Conservation (phyloP, 2,888 invertebrate species). For the Agrochola lota region DNA sequence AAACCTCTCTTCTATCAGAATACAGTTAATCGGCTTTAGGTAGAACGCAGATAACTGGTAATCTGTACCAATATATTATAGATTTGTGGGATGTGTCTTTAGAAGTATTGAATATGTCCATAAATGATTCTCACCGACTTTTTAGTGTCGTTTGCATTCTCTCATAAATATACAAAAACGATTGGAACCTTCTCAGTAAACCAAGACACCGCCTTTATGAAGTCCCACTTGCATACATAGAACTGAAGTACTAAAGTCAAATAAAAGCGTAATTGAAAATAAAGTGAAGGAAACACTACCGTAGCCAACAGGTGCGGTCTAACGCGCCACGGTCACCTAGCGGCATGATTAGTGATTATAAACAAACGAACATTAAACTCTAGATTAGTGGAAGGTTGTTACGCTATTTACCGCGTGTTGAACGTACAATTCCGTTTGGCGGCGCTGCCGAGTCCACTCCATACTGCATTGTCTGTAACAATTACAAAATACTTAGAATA, state of each 20-base stretch:
- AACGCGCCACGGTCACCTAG: slow-evolving; percentile 20
- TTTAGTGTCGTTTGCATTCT: slow-evolving; percentile 2
- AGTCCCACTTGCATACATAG: slow-evolving; percentile 21
- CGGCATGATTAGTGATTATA: slow-evolving; percentile 42
- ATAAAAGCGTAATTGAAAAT: slow-evolving; percentile 25
- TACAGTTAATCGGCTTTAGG: slow-evolving; percentile 2
- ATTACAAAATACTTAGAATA: slow-evolving; percentile 6
- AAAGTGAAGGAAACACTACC: slow-evolving; percentile 7
- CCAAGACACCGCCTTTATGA: background rate
- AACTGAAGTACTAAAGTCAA: slow-evolving; percentile 38
- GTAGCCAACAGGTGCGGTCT: slow-evolving; percentile 17
- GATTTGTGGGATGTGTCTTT: background rate
- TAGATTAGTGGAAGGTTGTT: slow-evolving; percentile 63
- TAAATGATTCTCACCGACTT: background rate
- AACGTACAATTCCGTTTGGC: slow-evolving; percentile 63
- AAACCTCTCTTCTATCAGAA: slow-evolving; percentile 7
- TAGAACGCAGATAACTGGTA: background rate
- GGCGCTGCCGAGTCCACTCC: slow-evolving; percentile 53
- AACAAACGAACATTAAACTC: slow-evolving; percentile 52
- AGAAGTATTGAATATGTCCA: background rate
- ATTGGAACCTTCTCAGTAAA: background rate
- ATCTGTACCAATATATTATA: background rate
- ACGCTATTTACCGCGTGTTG: slow-evolving; percentile 52
- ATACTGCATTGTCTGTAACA: slow-evolving; percentile 46
- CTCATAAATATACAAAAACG: slow-evolving; percentile 17